Conservation (phyloP, 2,797 vertebrate species). For the Oreonectes daqikongensis region DNA sequence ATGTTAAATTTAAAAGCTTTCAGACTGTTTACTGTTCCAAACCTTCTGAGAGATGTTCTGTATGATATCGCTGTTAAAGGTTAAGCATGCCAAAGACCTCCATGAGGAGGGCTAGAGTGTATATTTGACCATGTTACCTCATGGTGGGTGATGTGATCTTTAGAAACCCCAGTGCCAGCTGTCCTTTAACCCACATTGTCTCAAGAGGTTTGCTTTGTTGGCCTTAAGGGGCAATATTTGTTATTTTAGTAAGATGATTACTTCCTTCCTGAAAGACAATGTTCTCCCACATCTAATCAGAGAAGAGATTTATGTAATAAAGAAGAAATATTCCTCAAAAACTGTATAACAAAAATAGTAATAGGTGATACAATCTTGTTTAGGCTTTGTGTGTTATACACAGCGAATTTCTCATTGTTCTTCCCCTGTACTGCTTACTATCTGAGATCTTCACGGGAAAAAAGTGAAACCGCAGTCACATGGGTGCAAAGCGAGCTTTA, state of each 20-base stretch:
- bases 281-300: neutral
- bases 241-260: conserved; percentile 27
- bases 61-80: conserved; percentile 5
- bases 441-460: neutral
- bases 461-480: conserved; percentile 13
- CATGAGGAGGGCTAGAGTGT: conserved; percentile 31
- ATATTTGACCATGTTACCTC: conserved; percentile 54
- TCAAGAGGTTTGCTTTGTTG: conserved; percentile 28
- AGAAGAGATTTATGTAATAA: neutral
- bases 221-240: conserved; percentile 43
- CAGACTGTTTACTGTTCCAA: conserved; percentile 19
- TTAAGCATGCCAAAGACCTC: conserved; percentile 21
- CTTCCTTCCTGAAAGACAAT: neutral
- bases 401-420: neutral
- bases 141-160: conserved; percentile 50
- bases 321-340: neutral
- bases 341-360: neutral
- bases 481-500: conserved; percentile 29
- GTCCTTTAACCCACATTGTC: conserved; percentile 39
- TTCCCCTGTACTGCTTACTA: neutral
- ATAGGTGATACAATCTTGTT: neutral
- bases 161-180: conserved; percentile 45
- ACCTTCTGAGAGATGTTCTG: neutral
- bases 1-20: conserved; percentile 8
- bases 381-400: neutral